These are phyloP conservation scores for Orthochromis indermauri DNA, from an alignment of 2,113 vertebrate genomes.

Conservation along the genomic window DNA sequence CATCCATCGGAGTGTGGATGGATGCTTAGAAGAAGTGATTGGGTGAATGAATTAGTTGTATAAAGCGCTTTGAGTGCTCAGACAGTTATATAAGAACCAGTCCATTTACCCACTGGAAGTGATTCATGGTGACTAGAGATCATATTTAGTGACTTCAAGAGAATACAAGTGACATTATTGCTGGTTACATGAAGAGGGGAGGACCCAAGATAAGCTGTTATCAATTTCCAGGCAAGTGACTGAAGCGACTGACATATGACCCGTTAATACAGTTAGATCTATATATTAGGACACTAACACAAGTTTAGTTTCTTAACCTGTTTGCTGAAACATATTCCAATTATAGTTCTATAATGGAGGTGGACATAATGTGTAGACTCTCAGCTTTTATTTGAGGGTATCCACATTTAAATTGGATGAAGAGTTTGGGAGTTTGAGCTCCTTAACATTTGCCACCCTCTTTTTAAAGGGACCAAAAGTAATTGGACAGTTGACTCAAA, in stretches of 20 bases:
- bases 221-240: not conserved
- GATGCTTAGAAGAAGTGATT: not conserved
- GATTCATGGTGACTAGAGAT: rapidly evolving
- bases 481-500: not conserved
- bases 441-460: not conserved
- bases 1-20: not conserved
- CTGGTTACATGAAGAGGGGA: not conserved
- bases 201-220: not conserved
- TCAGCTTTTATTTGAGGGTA: not conserved
- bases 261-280: not conserved
- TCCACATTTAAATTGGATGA: not conserved
- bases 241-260: not conserved
- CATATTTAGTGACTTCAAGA: not conserved
- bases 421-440: not conserved
- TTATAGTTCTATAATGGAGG: not conserved
- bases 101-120: not conserved
- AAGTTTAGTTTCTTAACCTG: not conserved
- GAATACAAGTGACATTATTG: not conserved
- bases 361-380: not conserved
- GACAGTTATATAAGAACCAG: not conserved
- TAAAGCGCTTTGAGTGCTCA: not conserved
- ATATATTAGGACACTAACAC: not conserved
- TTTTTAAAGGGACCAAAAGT: not conserved
- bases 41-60: not conserved
- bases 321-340: not conserved